Conservation (phyloP, 1,140 invertebrate genomes). For the Trinorchestia longiramus region DNA sequence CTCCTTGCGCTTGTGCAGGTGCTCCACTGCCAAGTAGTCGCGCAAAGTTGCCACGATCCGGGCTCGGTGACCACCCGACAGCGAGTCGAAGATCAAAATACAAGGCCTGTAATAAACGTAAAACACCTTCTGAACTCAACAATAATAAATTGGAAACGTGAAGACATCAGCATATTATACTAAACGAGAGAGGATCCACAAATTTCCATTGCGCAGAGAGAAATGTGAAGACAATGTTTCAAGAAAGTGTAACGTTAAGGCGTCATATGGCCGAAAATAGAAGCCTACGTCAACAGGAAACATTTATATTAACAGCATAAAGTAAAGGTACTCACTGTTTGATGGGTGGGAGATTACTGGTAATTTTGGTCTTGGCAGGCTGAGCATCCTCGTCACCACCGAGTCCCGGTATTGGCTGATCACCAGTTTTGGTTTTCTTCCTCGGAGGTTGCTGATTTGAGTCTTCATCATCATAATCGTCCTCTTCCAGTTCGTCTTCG, state of each 20-base stretch:
- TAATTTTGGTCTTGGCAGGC: conserved; percentile 1
- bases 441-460: conserved; percentile 50
- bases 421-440: conserved; percentile 60
- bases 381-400: conserved; percentile 9
- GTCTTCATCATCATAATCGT: conserved; percentile 60
- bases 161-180: neutral
- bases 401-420: conserved; percentile 11
- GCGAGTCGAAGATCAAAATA: conserved; percentile 95
- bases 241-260: neutral
- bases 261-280: neutral
- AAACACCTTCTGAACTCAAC: neutral
- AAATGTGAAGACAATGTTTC: neutral
- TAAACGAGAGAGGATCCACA: neutral
- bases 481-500: conserved; percentile 63
- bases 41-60: conserved; percentile 87
- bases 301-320: neutral
- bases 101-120: conserved; percentile 76
- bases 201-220: neutral
- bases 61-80: conserved; percentile 83
- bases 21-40: conserved; percentile 91
- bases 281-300: neutral
- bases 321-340: conserved; percentile 62
- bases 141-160: neutral
- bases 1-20: conserved; percentile 80
- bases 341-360: conserved; percentile 50